phyloP scores from a whole-genome alignment of 2,797 vertebrate species.

The Tarsius wallacei region DNA sequence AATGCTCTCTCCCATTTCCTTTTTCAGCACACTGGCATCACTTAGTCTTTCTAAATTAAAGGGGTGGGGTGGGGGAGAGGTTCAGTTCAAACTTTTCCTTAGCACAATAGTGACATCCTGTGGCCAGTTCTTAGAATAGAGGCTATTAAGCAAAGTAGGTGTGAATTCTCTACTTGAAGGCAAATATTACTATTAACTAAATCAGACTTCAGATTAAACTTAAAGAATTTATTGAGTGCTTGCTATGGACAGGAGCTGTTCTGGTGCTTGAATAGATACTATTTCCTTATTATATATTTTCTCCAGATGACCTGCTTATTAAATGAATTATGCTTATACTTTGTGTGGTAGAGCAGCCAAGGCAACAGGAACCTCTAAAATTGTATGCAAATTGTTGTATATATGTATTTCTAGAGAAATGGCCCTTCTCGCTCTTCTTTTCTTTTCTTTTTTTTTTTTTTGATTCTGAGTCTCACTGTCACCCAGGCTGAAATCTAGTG shows the following conservation, averaged over 20 bases:
- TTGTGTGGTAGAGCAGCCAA: background rate
- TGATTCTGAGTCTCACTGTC: no score
- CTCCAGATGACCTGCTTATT: background rate
- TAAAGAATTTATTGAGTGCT: background rate
- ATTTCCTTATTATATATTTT: slow-evolving; percentile 52
- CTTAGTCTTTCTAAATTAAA: slow-evolving; percentile 21
- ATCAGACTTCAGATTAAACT: slow-evolving; percentile 27
- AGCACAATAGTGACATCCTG: slow-evolving; percentile 76
- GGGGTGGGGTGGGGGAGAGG: no score
- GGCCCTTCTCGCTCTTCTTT: no score
- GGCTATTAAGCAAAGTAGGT: background rate
- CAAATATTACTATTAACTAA: background rate
- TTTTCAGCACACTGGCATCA: background rate
- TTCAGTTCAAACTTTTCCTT: background rate
- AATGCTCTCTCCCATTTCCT: background rate
- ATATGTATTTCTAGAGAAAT: background rate
- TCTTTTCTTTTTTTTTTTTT: no score
- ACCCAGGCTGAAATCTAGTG: no score
- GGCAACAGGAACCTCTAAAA: background rate
- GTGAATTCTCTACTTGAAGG: background rate
- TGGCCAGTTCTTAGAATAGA: slow-evolving; percentile 69
- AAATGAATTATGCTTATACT: slow-evolving; percentile 3
- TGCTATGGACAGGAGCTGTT: background rate
- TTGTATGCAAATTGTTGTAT: background rate
- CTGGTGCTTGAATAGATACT: slow-evolving; percentile 2